Evolutionary conservation across 2,797 vertebrate species (phyloP).

Genomic region (Chaetophractus vellerosus): DNA sequence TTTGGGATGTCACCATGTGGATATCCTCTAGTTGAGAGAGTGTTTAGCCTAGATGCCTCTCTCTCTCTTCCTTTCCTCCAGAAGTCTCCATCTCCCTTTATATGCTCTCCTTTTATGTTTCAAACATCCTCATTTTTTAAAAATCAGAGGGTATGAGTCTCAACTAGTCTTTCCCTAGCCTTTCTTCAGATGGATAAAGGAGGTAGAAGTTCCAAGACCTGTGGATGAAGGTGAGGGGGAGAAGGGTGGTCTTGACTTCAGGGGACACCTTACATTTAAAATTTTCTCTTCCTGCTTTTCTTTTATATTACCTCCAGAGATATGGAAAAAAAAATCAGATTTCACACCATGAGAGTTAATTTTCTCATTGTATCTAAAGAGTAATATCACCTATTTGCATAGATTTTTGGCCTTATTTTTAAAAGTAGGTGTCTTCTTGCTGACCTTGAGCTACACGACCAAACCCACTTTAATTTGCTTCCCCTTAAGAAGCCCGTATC

Average conservation of each 20-base stretch:
- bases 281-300: background rate
- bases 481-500: background rate
- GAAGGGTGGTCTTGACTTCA: background rate
- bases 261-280: background rate
- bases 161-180: background rate
- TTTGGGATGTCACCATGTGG: background rate
- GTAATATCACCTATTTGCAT: background rate
- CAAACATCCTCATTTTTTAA: background rate
- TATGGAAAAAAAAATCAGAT: background rate
- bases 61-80: background rate
- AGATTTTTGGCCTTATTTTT: background rate
- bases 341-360: conserved; percentile 11
- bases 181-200: background rate
- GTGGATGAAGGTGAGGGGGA: background rate
- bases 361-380: conserved; percentile 35
- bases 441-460: background rate
- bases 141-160: background rate
- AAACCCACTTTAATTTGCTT: background rate
- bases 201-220: background rate
- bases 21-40: background rate
- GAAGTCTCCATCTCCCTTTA: background rate
- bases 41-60: background rate
- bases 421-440: background rate
- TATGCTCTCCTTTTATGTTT: background rate
- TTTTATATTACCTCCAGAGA: background rate